Base-by-base conservation (phyloP, 2,113 vertebrate species). In the Cochlearius cochlearius region DNA sequence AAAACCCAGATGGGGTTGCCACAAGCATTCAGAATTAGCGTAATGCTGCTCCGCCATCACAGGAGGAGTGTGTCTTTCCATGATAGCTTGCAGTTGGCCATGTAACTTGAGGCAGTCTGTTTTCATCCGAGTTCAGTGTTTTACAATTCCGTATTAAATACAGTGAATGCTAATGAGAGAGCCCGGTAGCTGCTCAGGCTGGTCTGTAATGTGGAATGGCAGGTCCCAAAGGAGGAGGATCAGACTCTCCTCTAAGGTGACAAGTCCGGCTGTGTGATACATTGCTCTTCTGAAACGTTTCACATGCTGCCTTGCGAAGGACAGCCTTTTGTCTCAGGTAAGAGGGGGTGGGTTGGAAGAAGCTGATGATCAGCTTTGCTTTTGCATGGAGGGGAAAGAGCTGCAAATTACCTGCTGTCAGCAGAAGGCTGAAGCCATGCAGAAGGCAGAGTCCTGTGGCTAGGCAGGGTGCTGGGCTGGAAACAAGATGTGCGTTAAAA, bases 401-500 rank as follows among this genome's bases (percentile, higher is more conserved):
- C 29, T 81, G 74, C 74, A 93, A 93, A 96, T 91, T 72, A 64
- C 77, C 77, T 69, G 64, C 85, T 95, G 94, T 74, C 73, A 92
- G 45, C 0, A 62, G 30, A 79, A 91, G 73, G 62, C 52, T 15
- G 13, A 80, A 92, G 53, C 32, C 66, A 41, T 47, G 62, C 77
- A 87, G 72, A 81, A 84, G 60, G 73, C 53, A 38, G 52, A 81
- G 64, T 49, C 71, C 71, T n/a, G 53, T 62, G 34, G 77, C 68
- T 41, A 79, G 39, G 69, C 77, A 79, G 66, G 38, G 77, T 59
- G 77, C 53, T 90, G 83, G 63, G 60, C 88, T 80, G 87, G 80
- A 95, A 94, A 85, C 38, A 72, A 80, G 68, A 73, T 6, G 36
- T 39, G 56, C 9, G 0, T 68, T 74, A 43, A 78, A 89, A 71